These are phyloP conservation scores for Paelopatides confundens DNA, from an alignment of 53 echinoderm and acorn worm species.

Conservation along the genomic window DNA sequence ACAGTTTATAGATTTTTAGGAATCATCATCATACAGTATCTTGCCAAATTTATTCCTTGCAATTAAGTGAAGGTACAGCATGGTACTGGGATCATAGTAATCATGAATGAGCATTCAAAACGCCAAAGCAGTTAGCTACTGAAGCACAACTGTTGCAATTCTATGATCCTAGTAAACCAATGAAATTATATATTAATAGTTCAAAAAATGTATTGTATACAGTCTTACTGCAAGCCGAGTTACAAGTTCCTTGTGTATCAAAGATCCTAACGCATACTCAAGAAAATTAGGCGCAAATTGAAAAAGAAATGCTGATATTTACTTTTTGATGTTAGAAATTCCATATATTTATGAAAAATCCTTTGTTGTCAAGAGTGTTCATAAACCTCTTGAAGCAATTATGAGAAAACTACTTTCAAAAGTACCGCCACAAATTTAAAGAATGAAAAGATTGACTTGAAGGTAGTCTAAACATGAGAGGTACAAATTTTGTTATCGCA, in stretches of 20 bases:
- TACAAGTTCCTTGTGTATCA: too few relatives aligned
- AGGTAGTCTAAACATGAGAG: not conserved
- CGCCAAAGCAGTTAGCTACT: not conserved
- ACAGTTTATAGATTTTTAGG: slow-evolving; percentile 48
- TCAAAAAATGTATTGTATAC: not conserved
- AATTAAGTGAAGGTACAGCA: not conserved
- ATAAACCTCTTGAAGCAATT: slow-evolving; percentile 6
- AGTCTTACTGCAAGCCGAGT: too few relatives aligned
- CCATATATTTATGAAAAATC: not conserved
- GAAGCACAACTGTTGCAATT: not conserved
- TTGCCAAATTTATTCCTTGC: slow-evolving; percentile 11
- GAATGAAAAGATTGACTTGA: not conserved
- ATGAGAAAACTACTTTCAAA: not conserved
- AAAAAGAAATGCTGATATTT: not conserved
- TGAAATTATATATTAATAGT: not conserved
- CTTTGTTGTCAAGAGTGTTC: not conserved
- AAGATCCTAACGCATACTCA: too few relatives aligned
- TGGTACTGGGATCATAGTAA: not conserved
- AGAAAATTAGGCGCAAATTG: not conserved
- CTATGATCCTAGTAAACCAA: not conserved
- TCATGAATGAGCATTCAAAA: not conserved
- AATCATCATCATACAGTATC: slow-evolving; percentile 23
- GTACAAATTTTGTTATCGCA: not conserved
- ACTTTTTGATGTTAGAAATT: not conserved
- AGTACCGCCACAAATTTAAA: not conserved